phyloP scores from a whole-genome alignment of 2,888 invertebrate genomes.

The Lithophane semibrunnea region DNA sequence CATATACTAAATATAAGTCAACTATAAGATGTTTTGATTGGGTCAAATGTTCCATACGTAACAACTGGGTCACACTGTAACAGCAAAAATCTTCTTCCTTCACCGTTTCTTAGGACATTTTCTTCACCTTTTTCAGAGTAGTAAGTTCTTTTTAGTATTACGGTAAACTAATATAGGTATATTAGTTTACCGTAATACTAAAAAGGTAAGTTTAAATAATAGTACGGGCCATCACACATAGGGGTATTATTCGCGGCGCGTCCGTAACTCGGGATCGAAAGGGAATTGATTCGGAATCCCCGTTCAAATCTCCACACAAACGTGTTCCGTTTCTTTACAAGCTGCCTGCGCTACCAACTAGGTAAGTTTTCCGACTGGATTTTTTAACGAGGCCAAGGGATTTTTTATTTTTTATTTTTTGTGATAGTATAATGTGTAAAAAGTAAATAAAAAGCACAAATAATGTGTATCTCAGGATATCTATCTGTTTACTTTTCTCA shows the following conservation, averaged over 20 bases:
- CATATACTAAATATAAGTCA: too few species aligned
- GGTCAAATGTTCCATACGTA: too few species aligned
- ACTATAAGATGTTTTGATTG: too few species aligned
- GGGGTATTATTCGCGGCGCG: constrained; percentile 65
- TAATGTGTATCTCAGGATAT: too few species aligned
- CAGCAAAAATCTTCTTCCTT: not conserved
- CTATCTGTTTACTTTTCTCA: not conserved
- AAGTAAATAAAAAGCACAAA: not conserved
- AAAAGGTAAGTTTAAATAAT: constrained; percentile 43
- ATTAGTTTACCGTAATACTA: not conserved
- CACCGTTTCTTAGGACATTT: not conserved
- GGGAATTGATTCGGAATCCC: constrained; percentile 71
- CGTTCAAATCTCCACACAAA: constrained; percentile 67
- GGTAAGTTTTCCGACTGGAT: constrained; percentile 26
- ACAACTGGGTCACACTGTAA: not conserved
- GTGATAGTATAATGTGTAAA: not conserved
- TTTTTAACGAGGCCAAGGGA: constrained; percentile 8
- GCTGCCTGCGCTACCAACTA: constrained; percentile 35
- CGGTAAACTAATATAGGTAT: too few species aligned
- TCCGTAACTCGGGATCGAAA: constrained; percentile 61
- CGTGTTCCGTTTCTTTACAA: constrained; percentile 64
- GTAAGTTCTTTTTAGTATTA: too few species aligned
- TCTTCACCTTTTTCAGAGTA: not conserved
- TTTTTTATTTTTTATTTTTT: too few species aligned
- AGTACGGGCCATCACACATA: constrained; percentile 38